These are phyloP conservation scores for Athalia cordata DNA, from an alignment of 2,888 invertebrate species.

Conservation along the genomic window DNA sequence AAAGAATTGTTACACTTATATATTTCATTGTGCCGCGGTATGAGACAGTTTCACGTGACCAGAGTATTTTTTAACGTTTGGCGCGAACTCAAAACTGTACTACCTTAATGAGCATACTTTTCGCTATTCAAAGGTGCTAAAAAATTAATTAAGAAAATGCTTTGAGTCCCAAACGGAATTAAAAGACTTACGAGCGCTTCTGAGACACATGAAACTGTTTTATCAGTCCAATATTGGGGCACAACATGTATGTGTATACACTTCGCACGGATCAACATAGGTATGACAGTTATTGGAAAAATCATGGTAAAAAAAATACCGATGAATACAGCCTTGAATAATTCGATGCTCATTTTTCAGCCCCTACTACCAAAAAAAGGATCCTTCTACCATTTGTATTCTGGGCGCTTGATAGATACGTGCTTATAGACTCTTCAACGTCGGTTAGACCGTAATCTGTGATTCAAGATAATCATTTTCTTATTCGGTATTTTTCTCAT, in stretches of 20 bases:
- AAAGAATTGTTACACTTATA: neutral
- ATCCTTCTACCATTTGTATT: conserved; percentile 15
- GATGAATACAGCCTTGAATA: conserved; percentile 26
- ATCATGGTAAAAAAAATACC: neutral
- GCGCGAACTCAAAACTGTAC: neutral
- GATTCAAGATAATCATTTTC: neutral
- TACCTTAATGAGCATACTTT: neutral
- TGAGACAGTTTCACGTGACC: conserved; percentile 9
- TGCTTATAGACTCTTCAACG: neutral
- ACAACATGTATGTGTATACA: neutral
- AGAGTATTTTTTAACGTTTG: neutral
- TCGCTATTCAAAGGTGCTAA: neutral
- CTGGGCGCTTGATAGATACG: neutral
- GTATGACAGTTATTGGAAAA: neutral
- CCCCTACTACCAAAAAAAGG: conserved; percentile 24
- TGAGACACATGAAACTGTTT: conserved; percentile 15
- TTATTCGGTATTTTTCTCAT: conserved; percentile 12
- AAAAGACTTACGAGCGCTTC: neutral
- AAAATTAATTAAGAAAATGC: conserved; percentile 16
- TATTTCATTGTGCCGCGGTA: conserved; percentile 1
- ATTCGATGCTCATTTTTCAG: conserved; percentile 31
- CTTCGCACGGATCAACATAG: neutral
- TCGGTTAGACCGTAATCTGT: conserved; percentile 36
- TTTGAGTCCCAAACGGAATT: neutral
- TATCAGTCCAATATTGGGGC: conserved; percentile 14